These are phyloP conservation scores for Cirrhinus molitorella DNA, from an alignment of 2,797 vertebrate species.

Conservation along the genomic window DNA sequence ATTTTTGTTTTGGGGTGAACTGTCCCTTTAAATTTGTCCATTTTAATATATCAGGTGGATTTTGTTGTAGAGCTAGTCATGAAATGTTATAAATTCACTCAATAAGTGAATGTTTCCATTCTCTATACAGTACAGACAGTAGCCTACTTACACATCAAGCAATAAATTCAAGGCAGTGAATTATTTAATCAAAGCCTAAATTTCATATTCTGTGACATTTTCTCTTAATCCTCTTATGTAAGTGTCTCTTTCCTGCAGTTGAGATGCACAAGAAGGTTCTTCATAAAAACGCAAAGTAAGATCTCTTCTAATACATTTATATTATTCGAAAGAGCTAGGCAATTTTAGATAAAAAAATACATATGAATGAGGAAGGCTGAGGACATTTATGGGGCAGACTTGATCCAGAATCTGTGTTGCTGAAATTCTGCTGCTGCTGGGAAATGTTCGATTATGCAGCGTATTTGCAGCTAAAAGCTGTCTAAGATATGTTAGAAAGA, in stretches of 20 bases:
- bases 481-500: conserved; percentile 10
- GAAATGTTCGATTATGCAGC: background rate
- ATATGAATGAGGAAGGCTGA: background rate
- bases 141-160: background rate
- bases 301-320: background rate
- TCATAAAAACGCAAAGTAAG: background rate
- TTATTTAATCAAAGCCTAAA: background rate
- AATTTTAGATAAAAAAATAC: background rate
- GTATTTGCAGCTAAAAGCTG: background rate
- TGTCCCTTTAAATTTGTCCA: background rate
- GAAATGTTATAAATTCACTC: background rate
- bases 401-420: background rate
- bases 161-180: background rate
- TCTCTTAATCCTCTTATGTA: background rate
- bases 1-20: too few relatives aligned
- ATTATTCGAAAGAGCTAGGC: background rate
- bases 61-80: background rate
- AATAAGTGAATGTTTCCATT: background rate
- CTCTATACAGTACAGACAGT: background rate
- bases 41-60: background rate
- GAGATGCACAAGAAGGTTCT: background rate
- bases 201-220: background rate
- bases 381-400: background rate
- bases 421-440: background rate
- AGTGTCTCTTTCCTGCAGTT: background rate